Conservation (phyloP, 2,888 invertebrate genomes). For the Phrixothrix hirtus region DNA sequence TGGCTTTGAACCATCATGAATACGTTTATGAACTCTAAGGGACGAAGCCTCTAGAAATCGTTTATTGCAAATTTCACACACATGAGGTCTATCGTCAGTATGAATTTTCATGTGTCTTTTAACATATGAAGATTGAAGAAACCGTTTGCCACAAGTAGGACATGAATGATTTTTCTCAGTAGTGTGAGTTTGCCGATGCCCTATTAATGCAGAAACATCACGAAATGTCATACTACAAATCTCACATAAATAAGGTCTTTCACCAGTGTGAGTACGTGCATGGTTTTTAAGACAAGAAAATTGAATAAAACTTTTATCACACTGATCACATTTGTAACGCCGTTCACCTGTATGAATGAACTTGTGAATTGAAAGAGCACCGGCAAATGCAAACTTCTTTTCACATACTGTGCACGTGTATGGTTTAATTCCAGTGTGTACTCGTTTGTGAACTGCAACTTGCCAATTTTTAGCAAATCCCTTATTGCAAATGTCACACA, state of each 20-base stretch:
- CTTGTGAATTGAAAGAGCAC: background rate
- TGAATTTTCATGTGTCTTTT: conserved; percentile 10
- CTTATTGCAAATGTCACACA: conserved; percentile 15
- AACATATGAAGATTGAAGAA: background rate
- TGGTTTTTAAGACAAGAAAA: conserved; percentile 6
- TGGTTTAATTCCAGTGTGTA: background rate
- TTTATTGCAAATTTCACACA: conserved; percentile 11
- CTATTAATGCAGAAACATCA: background rate
- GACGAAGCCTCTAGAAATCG: conserved; percentile 1
- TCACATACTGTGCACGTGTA: background rate
- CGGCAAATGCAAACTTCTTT: background rate
- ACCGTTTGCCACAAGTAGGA: background rate
- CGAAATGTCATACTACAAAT: conserved; percentile 12
- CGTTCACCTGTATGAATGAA: background rate
- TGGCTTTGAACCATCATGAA: background rate
- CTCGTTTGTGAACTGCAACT: background rate
- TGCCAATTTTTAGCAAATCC: background rate
- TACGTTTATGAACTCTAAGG: background rate
- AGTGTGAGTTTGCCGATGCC: background rate
- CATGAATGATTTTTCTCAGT: background rate
- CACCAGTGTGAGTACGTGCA: conserved; percentile 4
- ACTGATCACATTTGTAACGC: background rate
- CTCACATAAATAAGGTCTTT: conserved; percentile 5
- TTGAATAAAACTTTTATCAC: conserved; percentile 4
- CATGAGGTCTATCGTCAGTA: conserved; percentile 12